These are phyloP conservation scores for Gastracanthus pulcherrimus DNA, from an alignment of 2,888 invertebrate species.

Conservation along the genomic window DNA sequence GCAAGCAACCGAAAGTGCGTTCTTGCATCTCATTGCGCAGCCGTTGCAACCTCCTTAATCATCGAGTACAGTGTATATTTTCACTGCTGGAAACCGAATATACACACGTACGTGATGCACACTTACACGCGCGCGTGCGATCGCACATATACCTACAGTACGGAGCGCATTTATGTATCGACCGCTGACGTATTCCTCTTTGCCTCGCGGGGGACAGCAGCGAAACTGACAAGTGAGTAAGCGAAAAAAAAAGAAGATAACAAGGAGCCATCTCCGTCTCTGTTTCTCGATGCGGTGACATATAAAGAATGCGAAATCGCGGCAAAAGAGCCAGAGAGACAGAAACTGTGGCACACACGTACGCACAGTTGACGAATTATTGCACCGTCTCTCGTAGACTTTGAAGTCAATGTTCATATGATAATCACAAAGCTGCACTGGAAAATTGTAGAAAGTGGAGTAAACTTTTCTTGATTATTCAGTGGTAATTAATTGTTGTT, in stretches of 20 bases:
- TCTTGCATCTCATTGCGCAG: not conserved
- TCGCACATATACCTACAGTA: not conserved
- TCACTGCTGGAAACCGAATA: not conserved
- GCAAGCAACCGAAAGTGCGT: not conserved
- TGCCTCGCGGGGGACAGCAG: not conserved
- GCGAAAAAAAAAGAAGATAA: conserved; percentile 10
- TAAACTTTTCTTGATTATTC: no score
- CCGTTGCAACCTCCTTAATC: not conserved
- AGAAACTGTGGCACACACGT: no score
- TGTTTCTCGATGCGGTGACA: not conserved
- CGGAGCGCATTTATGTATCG: no score
- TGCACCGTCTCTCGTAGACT: no score
- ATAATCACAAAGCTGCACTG: no score
- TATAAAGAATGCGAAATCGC: not conserved
- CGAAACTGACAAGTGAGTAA: not conserved
- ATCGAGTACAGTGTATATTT: not conserved
- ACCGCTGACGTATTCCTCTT: no score
- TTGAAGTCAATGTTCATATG: no score
- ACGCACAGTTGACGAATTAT: no score
- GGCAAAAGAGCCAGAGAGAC: not conserved
- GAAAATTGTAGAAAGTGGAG: no score
- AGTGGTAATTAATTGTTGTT: no score
- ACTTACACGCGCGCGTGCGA: not conserved
- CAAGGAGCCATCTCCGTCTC: no score
- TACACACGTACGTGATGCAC: not conserved